A percentile compares a stretch with the other conserved stretches of the same genome.
Conservation (phyloP, 2,113 vertebrate species). For the Procavia capensis region DNA sequence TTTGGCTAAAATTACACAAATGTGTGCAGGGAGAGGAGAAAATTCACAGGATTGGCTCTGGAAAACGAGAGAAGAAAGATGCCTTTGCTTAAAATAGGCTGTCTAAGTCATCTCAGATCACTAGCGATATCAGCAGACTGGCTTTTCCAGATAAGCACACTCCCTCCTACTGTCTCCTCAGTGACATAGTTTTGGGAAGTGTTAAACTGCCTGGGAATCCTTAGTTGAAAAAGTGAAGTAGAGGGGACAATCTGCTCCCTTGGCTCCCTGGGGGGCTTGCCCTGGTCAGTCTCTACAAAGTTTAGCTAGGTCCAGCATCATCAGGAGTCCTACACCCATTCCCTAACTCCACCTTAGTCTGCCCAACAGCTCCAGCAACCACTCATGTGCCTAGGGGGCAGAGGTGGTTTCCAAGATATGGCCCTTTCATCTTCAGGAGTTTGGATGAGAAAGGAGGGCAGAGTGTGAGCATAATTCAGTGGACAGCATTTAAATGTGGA, state of each 20-base stretch:
- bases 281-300: not conserved
- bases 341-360: not conserved
- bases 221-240: not conserved
- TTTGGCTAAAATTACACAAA: not conserved
- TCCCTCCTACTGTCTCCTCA: not conserved
- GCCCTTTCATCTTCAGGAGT: not conserved
- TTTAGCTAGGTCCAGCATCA: not conserved
- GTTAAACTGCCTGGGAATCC: not conserved
- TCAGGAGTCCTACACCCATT: not conserved
- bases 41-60: not conserved
- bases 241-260: not conserved
- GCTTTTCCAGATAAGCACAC: not conserved
- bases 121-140: not conserved
- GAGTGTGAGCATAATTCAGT: not conserved
- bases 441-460: not conserved
- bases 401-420: not conserved
- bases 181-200: not conserved
- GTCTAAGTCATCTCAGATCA: not conserved
- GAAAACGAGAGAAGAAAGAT: not conserved
- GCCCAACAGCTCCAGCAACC: not conserved
- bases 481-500: not conserved
- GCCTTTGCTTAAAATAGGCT: not conserved
- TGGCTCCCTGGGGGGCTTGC: not conserved
- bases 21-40: not conserved
- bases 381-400: accelerated